Base-by-base conservation (phyloP, 2,888 invertebrate species). In the Cryptocephalus moraei region DNA sequence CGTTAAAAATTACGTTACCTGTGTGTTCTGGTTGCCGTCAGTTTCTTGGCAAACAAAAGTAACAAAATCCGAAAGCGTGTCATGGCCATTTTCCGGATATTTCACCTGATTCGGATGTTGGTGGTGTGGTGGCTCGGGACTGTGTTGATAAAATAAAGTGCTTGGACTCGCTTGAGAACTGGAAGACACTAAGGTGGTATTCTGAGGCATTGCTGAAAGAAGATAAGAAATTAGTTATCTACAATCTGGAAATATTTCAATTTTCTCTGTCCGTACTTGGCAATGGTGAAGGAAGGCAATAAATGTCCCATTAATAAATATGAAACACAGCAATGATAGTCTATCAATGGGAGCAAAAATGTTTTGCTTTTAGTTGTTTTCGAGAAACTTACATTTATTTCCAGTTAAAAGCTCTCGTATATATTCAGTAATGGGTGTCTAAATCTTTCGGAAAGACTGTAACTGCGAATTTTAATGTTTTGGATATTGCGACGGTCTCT, bases 41-140 rank as follows among this genome's bases (percentile, higher is more conserved):
- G 89, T 87, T 71, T 95, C 95, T 73, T 94, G 94, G 67, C 95
- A 95, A 45, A 95, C 95, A 65, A 95, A 91, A 40, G 94, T 93
- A 55, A 95, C 95, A 71, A 95, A 95, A 72, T 96, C 95, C 2
- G 92, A 89, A 55, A 95, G 81, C 0, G 91, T 91, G 70, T 95
- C 94, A 66, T 90, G 89, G 1, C 89, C 84, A 61, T 86, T 89
- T 67, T 91, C 90, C 44, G 85, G 82, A 68, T 91, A 88, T 68
- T 85, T 85, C 53, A 72, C 69, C 49, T 73, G 70, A 51, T 72
- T 69, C 53, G 72, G 73, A 49, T 73, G 72, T 53, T 67, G 70
- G 51, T 68, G 74, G 56, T 79, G 78, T 56, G 78, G 78, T 53
- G 77, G 75, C 54, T 75, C 73, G 46, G 75, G 75, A 65, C 75